A percentile compares a stretch with the other conserved stretches of the same genome.
These are phyloP conservation scores for Agriopis marginaria DNA, from an alignment of 2,888 invertebrate species.

Conservation along the genomic window DNA sequence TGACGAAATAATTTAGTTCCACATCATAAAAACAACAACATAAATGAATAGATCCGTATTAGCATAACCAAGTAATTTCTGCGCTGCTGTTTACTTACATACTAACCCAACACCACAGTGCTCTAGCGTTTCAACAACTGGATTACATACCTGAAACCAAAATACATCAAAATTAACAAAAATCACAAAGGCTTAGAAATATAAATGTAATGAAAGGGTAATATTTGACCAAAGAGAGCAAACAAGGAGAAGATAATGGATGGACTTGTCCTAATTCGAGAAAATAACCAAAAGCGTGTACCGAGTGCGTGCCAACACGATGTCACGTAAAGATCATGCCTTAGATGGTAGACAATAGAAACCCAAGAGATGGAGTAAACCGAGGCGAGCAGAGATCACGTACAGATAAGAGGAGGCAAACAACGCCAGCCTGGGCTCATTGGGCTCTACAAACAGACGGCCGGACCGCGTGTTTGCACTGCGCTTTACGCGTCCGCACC, in stretches of 20 bases:
- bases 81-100: not conserved
- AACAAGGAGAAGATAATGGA: slow-evolving; percentile 19
- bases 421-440: slow-evolving; percentile 64
- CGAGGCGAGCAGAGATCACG: slow-evolving; percentile 64
- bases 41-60: slow-evolving; percentile 56
- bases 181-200: not conserved
- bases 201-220: slow-evolving; percentile 15
- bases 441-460: slow-evolving; percentile 73
- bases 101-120: not conserved
- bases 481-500: slow-evolving; percentile 68
- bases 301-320: slow-evolving; percentile 62
- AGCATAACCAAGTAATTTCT: slow-evolving; percentile 18
- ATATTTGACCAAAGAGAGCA: slow-evolving; percentile 12
- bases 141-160: slow-evolving; percentile 65
- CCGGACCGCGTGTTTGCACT: slow-evolving; percentile 67
- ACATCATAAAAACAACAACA: slow-evolving; percentile 43
- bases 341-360: slow-evolving; percentile 61
- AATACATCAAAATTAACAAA: slow-evolving; percentile 35
- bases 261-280: slow-evolving; percentile 38
- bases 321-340: slow-evolving; percentile 60
- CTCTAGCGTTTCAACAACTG: slow-evolving; percentile 21
- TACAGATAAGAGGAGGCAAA: slow-evolving; percentile 67
- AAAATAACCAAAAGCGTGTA: slow-evolving; percentile 45
- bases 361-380: slow-evolving; percentile 56
- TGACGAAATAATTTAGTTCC: slow-evolving; percentile 17